A percentile compares a stretch with the other conserved stretches of the same genome.
phyloP scores from a whole-genome alignment of 2,113 vertebrate genomes.

The Procapra przewalskii region DNA sequence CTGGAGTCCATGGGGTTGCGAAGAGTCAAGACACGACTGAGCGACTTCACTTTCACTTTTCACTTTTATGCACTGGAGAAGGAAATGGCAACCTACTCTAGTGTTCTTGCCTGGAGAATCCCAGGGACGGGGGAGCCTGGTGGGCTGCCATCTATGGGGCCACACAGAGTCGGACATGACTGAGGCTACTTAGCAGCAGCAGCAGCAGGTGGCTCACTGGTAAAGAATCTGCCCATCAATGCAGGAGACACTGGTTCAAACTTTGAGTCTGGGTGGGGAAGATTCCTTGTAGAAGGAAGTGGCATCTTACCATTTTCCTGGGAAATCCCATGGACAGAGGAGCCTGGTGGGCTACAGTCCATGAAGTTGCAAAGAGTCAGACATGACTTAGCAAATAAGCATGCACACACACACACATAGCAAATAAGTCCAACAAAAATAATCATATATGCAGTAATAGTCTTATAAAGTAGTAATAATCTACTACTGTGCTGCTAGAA shows the following conservation, averaged over 20 bases:
- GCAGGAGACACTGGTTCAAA: background rate
- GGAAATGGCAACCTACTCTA: too few relatives aligned
- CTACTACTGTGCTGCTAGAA: background rate
- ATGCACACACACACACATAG: background rate
- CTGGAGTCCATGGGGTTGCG: too few relatives aligned
- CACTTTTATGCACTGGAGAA: too few relatives aligned
- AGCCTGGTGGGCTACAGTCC: background rate
- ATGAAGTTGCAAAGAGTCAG: background rate
- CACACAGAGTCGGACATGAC: accelerated
- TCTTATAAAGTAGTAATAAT: background rate
- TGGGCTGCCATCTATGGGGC: too few relatives aligned
- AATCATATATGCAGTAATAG: background rate
- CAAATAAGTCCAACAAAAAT: background rate
- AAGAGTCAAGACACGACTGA: too few relatives aligned
- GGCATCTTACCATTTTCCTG: background rate
- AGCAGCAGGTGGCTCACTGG: background rate
- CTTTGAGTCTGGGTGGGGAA: background rate
- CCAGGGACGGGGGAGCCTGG: accelerated
- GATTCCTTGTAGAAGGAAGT: background rate
- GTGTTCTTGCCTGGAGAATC: too few relatives aligned
- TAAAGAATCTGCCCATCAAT: background rate
- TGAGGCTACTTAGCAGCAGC: too few relatives aligned
- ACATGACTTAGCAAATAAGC: background rate
- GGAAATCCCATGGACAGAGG: background rate
- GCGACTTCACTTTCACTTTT: too few relatives aligned